A percentile compares a stretch with the other conserved stretches of the same genome.
Evolutionary conservation across 2,888 invertebrate species (phyloP).

Genomic region (Calameuta pallipes): DNA sequence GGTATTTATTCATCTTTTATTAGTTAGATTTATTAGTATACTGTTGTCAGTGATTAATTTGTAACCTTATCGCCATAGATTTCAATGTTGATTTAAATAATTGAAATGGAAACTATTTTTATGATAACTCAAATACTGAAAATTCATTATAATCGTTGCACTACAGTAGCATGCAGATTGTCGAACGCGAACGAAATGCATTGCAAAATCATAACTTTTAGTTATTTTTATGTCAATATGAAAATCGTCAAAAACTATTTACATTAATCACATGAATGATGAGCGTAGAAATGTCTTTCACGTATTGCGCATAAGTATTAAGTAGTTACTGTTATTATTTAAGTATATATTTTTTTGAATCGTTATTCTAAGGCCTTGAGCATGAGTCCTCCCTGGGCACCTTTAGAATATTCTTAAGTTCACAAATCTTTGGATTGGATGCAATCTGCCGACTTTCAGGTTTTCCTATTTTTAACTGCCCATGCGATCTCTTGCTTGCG

Average conservation of each 20-base stretch:
- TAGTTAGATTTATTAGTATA: not conserved
- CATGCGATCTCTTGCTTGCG: conserved; percentile 14
- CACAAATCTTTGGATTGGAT: conserved; percentile 57
- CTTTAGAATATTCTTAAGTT: conserved; percentile 36
- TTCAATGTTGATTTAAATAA: not conserved
- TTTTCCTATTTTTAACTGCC: conserved; percentile 24
- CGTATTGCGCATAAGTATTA: not conserved
- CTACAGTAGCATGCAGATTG: not conserved
- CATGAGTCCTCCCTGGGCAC: conserved; percentile 12
- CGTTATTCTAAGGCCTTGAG: not conserved
- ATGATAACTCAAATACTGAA: not conserved
- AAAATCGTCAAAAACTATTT: not conserved
- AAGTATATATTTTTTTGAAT: not conserved
- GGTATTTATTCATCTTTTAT: not conserved
- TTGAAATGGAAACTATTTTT: not conserved
- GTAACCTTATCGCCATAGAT: not conserved
- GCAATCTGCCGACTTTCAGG: conserved; percentile 64
- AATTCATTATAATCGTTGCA: not conserved
- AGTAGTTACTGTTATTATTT: not conserved
- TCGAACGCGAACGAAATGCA: not conserved
- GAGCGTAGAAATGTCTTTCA: not conserved
- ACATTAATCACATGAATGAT: not conserved
- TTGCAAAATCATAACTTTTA: not conserved
- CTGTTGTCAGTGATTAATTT: not conserved
- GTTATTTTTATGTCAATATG: not conserved